A percentile compares a stretch with the other conserved stretches of the same genome.
phyloP scores from a whole-genome alignment of 2,113 vertebrate genomes.

The Lichenostomus cassidix region DNA sequence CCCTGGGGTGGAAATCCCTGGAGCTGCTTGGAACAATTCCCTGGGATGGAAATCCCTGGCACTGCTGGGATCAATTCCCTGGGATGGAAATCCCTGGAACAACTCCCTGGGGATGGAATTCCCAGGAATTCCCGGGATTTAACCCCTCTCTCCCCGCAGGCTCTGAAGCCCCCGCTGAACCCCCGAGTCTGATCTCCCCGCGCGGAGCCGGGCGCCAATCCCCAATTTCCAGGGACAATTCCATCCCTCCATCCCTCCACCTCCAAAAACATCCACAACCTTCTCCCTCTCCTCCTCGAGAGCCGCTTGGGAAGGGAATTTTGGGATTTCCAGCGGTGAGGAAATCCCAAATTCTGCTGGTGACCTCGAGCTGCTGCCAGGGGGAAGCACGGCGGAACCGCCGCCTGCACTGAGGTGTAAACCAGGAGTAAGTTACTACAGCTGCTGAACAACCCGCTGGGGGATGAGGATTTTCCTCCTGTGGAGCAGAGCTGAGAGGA shows the following conservation, averaged over 20 bases:
- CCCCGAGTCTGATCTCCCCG: constrained; percentile 24
- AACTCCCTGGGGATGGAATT: too few relatives aligned
- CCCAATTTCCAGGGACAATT: too few relatives aligned
- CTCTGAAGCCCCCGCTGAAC: constrained; percentile 38
- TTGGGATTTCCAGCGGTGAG: neutral
- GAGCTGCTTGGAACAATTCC: too few relatives aligned
- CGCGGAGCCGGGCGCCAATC: neutral
- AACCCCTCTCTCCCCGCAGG: neutral
- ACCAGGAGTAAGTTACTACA: neutral
- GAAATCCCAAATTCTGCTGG: neutral
- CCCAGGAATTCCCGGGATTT: neutral
- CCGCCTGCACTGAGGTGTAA: neutral
- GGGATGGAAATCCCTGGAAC: too few relatives aligned
- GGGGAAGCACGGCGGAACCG: neutral
- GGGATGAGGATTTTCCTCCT: neutral
- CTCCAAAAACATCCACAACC: neutral
- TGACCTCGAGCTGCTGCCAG: neutral
- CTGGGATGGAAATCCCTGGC: too few relatives aligned
- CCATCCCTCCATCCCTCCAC: neutral
- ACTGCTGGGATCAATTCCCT: too few relatives aligned
- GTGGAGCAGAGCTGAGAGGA: neutral
- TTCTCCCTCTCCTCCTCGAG: neutral
- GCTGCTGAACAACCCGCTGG: neutral
- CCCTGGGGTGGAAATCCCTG: too few relatives aligned
- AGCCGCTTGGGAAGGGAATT: neutral